Percentiles rank a stretch among this genome's conserved stretches.
phyloP scores from a whole-genome alignment of 2,797 vertebrate genomes.

The Bucorvus abyssinicus region DNA sequence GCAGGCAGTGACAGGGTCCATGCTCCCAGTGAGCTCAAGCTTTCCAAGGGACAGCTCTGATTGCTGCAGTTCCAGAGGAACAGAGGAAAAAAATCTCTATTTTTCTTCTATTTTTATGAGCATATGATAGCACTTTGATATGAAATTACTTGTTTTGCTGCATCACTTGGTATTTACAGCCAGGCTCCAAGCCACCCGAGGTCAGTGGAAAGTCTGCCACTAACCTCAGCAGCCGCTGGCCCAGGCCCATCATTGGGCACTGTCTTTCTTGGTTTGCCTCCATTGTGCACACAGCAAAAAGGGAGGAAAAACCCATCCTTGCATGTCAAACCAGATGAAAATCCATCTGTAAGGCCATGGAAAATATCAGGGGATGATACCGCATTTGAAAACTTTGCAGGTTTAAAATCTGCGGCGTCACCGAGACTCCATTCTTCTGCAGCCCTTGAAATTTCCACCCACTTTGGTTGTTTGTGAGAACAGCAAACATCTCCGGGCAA shows the following conservation, averaged over 20 bases:
- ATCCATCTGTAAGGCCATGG: background rate
- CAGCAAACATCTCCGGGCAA: background rate
- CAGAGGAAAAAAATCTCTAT: background rate
- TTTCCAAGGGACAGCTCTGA: background rate
- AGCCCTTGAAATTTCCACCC: background rate
- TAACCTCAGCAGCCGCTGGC: background rate
- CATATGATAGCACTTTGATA: constrained; percentile 39
- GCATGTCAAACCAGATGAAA: background rate
- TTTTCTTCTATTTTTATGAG: constrained; percentile 46
- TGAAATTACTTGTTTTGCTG: constrained; percentile 29
- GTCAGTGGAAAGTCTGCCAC: constrained; percentile 13
- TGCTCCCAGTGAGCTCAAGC: background rate
- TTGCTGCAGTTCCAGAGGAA: background rate
- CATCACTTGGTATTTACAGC: background rate
- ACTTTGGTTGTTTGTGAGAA: background rate
- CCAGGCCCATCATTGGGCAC: background rate
- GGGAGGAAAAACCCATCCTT: background rate
- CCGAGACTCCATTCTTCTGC: background rate
- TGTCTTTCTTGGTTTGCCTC: background rate
- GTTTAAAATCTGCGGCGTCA: background rate
- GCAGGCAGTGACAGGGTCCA: background rate
- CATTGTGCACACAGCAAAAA: background rate
- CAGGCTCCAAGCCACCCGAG: background rate
- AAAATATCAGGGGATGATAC: background rate
- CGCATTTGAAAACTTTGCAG: background rate